Percentiles rank a stretch among this genome's conserved stretches.
These are phyloP conservation scores for Aromia moschata DNA, from an alignment of 2,888 invertebrate genomes.

Conservation along the genomic window DNA sequence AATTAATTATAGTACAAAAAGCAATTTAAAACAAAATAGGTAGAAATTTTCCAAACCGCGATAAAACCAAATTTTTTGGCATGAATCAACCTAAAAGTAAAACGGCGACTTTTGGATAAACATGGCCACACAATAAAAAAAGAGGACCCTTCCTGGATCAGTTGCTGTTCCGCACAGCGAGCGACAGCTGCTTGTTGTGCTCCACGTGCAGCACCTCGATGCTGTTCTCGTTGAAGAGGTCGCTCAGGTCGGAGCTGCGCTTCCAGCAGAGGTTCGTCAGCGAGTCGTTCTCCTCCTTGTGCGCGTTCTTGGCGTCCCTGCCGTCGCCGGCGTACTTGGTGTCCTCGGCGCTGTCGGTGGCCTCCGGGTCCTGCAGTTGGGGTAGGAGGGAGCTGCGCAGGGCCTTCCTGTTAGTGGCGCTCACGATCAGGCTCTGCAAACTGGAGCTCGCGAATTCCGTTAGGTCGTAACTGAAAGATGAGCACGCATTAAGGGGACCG, in stretches of 20 bases:
- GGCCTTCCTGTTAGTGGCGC: constrained; percentile 18
- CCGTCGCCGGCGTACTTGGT: not conserved
- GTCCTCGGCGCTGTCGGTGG: not conserved
- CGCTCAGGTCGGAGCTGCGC: constrained; percentile 24
- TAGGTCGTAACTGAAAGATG: too few species aligned
- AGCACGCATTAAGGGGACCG: too few species aligned
- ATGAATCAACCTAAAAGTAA: too few species aligned
- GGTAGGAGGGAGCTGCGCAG: constrained; percentile 29
- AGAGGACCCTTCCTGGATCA: too few species aligned
- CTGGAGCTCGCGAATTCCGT: too few species aligned
- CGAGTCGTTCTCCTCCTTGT: not conserved
- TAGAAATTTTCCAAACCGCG: too few species aligned
- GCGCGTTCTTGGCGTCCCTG: not conserved
- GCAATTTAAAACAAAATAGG: too few species aligned
- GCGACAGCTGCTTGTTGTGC: constrained; percentile 4
- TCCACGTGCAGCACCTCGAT: constrained; percentile 25
- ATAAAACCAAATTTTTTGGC: too few species aligned
- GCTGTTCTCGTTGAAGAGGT: constrained; percentile 20
- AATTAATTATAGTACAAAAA: too few species aligned
- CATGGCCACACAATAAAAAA: too few species aligned
- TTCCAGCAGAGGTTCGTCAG: constrained; percentile 5
- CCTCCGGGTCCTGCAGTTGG: constrained; percentile 13
- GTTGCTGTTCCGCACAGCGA: not conserved
- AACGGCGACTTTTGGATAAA: too few species aligned
- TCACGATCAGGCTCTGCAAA: constrained; percentile 36